Evolutionary conservation across 2,888 invertebrate species (phyloP), one percentile per base, ranked within the genome.

Genomic region (Xestobium rufovillosum): DNA sequence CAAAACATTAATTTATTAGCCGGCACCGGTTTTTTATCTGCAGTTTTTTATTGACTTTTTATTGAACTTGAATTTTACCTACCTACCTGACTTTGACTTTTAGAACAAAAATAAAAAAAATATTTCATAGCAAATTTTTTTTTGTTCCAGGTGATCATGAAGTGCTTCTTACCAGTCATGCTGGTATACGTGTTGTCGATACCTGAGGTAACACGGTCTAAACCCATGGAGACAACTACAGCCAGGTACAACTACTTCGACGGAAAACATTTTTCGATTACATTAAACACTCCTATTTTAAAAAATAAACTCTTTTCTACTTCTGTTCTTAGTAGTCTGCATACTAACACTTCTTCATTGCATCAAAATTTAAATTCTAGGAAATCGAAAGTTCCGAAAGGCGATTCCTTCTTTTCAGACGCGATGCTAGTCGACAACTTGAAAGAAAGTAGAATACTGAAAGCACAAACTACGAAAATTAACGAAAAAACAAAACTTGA

Each of bases 141-240:
- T 52, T 43, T 47, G 41, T 62, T 62, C 35, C 59, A 63, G 65
- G 53, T 57, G 45, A 58, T 45, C 49, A 61, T 61, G 62, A 52
- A 48, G 55, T 50, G 44, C 41, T 32, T 47, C 41, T 45, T 48
- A 39, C 49, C 49, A 36, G 42, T 55, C 40, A 48, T 51, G 44
- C 46, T 59, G 41, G 39, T 58, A 44, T 43, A 54, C 44, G 46
- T 57, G 49, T 42, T 56, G 29, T 42, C 45, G 30, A 39, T 53
- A 31, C 41, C 52, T 15, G 42, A 49, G 26, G 40, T 50, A 42
- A 51, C 47, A 17, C 44, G 42, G 12, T 46, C 55, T 30, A 44
- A 55, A 42, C 56, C 58, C 35, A 40, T 51, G 41, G 55, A 58
- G 38, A 43, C 54, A 31, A 54, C 58, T 29, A 58, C 61, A 46